Conservation (phyloP, 2,797 vertebrate species). For the Phataginus tetradactyla region DNA sequence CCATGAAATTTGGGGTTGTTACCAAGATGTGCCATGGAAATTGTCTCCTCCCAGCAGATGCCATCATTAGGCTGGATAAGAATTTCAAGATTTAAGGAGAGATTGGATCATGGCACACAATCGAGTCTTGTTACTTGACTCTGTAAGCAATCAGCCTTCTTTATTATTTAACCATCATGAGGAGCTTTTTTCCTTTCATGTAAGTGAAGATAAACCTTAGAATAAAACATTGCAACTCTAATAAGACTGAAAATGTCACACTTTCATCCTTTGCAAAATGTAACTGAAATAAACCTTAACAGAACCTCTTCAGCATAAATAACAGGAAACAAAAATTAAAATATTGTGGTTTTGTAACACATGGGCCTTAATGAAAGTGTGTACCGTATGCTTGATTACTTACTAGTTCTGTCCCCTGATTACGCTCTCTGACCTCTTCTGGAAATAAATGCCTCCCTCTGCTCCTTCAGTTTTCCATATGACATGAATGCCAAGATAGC, state of each 20-base stretch:
- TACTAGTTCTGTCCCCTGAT: constrained; percentile 74
- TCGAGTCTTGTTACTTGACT: constrained; percentile 72
- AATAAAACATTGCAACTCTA: constrained; percentile 63
- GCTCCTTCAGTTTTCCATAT: constrained; percentile 74
- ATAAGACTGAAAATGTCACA: constrained; percentile 46
- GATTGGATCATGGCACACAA: constrained; percentile 56
- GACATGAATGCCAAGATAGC: constrained; percentile 68
- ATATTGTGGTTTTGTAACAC: constrained; percentile 68
- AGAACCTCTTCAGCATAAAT: constrained; percentile 66
- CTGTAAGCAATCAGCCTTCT: constrained; percentile 78
- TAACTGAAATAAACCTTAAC: constrained; percentile 59
- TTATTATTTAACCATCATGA: constrained; percentile 78
- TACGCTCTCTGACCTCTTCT: constrained; percentile 72
- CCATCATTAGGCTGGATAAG: constrained; percentile 61
- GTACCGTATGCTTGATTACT: constrained; percentile 67
- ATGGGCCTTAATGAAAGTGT: constrained; percentile 75
- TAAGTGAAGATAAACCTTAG: constrained; percentile 69
- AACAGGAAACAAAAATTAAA: constrained; percentile 70
- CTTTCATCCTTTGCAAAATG: constrained; percentile 55
- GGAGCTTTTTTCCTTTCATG: constrained; percentile 68
- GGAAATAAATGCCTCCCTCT: constrained; percentile 65
- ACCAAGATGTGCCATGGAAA: constrained; percentile 58
- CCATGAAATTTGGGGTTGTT: constrained; percentile 69
- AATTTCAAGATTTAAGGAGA: constrained; percentile 61
- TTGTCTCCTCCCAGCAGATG: constrained; percentile 61